A percentile compares a stretch with the other conserved stretches of the same genome.
Evolutionary conservation across 92 coral and sea anemone species (phyloP).

Genomic region (Porites cylindrica): DNA sequence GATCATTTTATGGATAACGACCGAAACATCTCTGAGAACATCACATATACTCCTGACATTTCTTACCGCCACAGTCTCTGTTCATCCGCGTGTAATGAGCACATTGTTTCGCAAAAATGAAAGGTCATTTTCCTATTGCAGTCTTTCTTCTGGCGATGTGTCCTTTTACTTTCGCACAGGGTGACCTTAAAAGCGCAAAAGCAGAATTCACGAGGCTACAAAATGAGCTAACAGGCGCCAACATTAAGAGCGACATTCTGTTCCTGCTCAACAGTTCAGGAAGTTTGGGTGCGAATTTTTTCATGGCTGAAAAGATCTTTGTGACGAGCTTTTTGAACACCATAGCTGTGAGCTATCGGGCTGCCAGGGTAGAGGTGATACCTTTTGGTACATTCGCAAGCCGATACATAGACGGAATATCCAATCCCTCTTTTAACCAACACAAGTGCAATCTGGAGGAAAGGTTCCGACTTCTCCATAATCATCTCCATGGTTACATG

Average conservation of each 20-base stretch:
- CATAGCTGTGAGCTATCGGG: conserved; percentile 72
- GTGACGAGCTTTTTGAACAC: conserved; percentile 65
- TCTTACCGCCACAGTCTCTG: too few relatives aligned
- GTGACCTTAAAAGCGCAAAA: conserved; percentile 50
- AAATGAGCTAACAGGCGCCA: conserved; percentile 24
- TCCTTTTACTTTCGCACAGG: neutral
- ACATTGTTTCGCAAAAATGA: neutral
- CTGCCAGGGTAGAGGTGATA: conserved; percentile 81
- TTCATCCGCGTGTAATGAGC: too few relatives aligned
- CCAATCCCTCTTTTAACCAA: conserved; percentile 34
- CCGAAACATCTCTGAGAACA: too few relatives aligned
- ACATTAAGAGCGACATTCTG: conserved; percentile 70
- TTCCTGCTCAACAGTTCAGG: conserved; percentile 85
- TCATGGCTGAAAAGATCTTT: conserved; percentile 67
- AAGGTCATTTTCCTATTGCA: neutral
- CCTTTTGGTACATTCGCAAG: conserved; percentile 66
- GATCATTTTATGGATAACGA: too few relatives aligned
- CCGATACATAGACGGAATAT: conserved; percentile 65
- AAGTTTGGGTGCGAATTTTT: conserved; percentile 52
- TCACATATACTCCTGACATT: too few relatives aligned
- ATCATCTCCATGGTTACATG: conserved; percentile 27
- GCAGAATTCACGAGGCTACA: conserved; percentile 51
- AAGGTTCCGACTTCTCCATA: conserved; percentile 38
- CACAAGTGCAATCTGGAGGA: conserved; percentile 81
- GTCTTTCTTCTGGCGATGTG: neutral